These are phyloP conservation scores for Bolinopsis microptera DNA, from an alignment of 37 sponge, comb jelly and placozoan species.

Conservation along the genomic window DNA sequence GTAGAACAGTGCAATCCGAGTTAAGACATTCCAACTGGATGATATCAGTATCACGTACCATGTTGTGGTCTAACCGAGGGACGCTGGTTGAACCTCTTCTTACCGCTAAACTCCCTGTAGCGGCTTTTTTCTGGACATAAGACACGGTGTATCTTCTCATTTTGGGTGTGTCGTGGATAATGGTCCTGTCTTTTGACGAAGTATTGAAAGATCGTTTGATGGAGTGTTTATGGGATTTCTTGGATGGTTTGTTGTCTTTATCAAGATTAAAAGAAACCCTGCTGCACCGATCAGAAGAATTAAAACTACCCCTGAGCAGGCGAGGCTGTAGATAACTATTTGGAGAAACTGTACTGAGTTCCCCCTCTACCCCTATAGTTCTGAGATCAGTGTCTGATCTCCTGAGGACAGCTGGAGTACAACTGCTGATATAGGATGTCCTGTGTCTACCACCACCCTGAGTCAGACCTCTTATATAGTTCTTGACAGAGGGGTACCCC, in stretches of 20 bases:
- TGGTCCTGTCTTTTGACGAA: neutral
- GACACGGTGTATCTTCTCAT: neutral
- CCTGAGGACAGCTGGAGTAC: neutral
- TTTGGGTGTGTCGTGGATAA: neutral
- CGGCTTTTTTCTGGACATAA: no score
- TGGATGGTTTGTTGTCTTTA: neutral
- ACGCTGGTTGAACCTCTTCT: no score
- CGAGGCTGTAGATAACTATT: neutral
- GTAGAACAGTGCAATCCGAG: neutral
- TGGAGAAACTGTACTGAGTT: neutral
- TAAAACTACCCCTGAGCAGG: neutral
- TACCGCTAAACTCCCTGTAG: no score
- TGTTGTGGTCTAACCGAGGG: neutral
- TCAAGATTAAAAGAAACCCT: neutral
- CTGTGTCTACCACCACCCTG: neutral
- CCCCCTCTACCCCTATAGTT: neutral
- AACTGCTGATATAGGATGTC: neutral
- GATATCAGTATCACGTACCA: neutral
- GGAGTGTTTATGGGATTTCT: neutral
- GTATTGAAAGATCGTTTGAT: neutral
- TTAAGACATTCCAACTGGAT: neutral
- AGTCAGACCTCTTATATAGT: neutral
- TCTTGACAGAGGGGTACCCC: constrained; percentile 1
- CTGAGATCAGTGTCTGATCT: neutral
- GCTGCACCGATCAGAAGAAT: neutral